Evolutionary conservation across 2,113 vertebrate genomes (phyloP).

Genomic region (Variabilichromis moorii): DNA sequence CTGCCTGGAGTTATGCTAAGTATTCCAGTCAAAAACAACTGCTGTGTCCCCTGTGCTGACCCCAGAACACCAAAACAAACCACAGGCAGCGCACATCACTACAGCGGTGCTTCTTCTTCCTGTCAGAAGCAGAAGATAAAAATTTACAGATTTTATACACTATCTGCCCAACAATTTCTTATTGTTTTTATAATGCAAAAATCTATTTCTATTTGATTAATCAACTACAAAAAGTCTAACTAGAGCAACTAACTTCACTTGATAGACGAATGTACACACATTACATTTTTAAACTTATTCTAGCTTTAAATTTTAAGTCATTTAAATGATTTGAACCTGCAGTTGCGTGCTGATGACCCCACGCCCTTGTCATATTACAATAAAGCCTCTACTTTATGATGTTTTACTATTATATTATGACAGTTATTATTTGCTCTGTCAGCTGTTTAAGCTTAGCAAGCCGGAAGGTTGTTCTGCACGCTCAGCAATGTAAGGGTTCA

Average conservation of each 20-base stretch:
- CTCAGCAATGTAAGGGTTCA: slow-evolving; percentile 4
- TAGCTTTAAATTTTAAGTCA: neutral
- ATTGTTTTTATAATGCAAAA: neutral
- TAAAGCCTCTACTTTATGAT: neutral
- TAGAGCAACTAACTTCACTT: neutral
- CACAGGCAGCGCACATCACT: neutral
- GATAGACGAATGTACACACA: neutral
- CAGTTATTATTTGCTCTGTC: slow-evolving; percentile 27
- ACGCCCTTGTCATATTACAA: neutral
- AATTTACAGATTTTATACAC: neutral
- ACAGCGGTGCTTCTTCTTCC: neutral
- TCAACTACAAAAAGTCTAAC: neutral
- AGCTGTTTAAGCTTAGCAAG: neutral
- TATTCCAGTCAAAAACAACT: slow-evolving; percentile 20
- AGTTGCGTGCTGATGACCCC: neutral
- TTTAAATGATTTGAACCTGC: neutral
- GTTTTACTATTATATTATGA: neutral
- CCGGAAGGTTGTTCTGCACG: neutral
- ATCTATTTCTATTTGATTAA: neutral
- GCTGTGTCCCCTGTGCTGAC: neutral
- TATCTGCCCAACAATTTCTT: neutral
- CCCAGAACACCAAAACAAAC: slow-evolving; percentile 4
- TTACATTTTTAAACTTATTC: neutral
- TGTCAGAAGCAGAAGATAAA: neutral
- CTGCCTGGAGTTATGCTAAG: slow-evolving; percentile 4